These are phyloP conservation scores for Sciurus vulgaris DNA, from an alignment of 2,797 vertebrate species.

Conservation along the genomic window DNA sequence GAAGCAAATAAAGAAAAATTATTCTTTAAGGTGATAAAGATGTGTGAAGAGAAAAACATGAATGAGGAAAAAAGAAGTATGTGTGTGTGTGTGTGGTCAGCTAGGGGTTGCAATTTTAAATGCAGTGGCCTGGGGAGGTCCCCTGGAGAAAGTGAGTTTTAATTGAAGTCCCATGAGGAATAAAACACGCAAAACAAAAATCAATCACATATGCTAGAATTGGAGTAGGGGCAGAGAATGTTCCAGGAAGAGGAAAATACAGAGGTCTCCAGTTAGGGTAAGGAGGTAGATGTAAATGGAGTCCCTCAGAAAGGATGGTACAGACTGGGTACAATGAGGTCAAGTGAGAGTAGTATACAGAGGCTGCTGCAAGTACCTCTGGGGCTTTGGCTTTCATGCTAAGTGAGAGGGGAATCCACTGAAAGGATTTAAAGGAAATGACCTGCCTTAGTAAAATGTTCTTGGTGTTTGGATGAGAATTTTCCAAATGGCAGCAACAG, in stretches of 20 bases:
- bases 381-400: neutral
- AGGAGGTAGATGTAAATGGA: neutral
- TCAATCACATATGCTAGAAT: neutral
- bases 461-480: neutral
- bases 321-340: too few relatives aligned
- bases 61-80: neutral
- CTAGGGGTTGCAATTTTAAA: neutral
- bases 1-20: neutral
- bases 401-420: neutral
- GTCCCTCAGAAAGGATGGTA: neutral
- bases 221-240: rapidly evolving
- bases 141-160: neutral
- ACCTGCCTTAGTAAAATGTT: neutral
- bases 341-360: neutral
- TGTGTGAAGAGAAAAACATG: neutral
- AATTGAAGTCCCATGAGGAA: neutral
- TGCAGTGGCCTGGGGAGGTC: neutral
- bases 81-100: neutral
- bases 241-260: neutral
- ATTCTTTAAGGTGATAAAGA: neutral
- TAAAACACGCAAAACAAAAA: neutral
- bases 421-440: neutral
- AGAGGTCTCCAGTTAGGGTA: neutral
- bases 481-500: neutral
- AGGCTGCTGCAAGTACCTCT: rapidly evolving